Evolutionary conservation across 2,113 vertebrate species (phyloP).

Genomic region (Ptyas mucosa): DNA sequence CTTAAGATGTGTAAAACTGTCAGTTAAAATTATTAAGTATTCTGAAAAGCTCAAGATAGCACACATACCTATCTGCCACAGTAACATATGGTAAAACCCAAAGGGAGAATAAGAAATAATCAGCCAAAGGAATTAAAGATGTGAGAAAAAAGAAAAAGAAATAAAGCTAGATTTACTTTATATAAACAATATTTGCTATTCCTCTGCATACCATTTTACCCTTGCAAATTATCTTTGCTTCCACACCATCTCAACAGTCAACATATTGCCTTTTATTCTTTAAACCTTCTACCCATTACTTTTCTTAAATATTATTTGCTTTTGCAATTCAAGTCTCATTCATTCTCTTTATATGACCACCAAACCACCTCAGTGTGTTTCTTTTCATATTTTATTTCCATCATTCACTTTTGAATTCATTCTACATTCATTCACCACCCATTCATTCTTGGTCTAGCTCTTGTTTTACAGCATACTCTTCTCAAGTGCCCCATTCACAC

Average conservation of each 20-base stretch:
- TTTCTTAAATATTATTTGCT: neutral
- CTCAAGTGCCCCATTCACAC: neutral
- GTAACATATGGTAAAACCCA: neutral
- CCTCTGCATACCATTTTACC: neutral
- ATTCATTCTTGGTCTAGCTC: neutral
- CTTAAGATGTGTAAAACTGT: neutral
- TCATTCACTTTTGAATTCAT: neutral
- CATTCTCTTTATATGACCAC: neutral
- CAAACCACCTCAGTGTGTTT: neutral
- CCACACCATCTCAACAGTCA: neutral
- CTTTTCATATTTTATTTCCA: neutral
- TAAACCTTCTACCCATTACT: neutral
- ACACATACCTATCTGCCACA: neutral
- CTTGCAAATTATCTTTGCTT: neutral
- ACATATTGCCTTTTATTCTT: neutral
- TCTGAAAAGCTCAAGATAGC: neutral
- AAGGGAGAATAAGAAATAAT: neutral
- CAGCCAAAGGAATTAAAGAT: neutral
- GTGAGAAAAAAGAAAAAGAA: neutral
- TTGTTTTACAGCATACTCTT: neutral
- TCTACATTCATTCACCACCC: neutral
- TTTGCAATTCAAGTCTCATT: neutral
- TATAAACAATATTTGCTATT: neutral
- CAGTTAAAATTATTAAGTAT: neutral
- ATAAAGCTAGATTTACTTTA: neutral